Conservation (phyloP, 2,113 vertebrate genomes). For the Hystrix brachyura region DNA sequence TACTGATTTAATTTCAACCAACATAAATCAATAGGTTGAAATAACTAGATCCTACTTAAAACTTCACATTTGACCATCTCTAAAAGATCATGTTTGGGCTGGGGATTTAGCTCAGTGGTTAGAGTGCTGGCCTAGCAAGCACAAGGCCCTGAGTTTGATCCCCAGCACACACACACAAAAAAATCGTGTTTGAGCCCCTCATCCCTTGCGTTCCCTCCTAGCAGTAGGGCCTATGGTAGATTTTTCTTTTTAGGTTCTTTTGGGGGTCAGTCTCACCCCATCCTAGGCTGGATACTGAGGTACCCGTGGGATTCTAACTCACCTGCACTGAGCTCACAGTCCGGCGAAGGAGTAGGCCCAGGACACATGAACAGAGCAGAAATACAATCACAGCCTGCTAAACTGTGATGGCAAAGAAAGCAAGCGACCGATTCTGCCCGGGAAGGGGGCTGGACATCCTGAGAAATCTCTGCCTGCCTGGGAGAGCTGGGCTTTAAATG, state of each 20-base stretch:
- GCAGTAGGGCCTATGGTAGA: too few relatives aligned
- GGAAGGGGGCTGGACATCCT: neutral
- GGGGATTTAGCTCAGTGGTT: too few relatives aligned
- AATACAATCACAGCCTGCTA: neutral
- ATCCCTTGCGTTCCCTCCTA: neutral
- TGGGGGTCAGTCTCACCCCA: neutral
- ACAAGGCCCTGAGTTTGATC: too few relatives aligned
- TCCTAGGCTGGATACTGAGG: accelerated
- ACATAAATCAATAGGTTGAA: neutral
- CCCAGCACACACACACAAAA: too few relatives aligned
- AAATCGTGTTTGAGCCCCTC: neutral
- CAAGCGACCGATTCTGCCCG: neutral
- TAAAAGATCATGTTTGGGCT: neutral
- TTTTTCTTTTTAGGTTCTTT: neutral
- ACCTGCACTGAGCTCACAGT: neutral
- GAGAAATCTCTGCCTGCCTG: neutral
- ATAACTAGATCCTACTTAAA: neutral
- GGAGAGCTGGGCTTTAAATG: neutral
- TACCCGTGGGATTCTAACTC: neutral
- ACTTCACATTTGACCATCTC: neutral
- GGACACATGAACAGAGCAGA: neutral
- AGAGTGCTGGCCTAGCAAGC: too few relatives aligned
- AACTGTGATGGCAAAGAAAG: neutral
- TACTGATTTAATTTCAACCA: slow-evolving; percentile 40
- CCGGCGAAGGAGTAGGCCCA: neutral